A percentile compares a stretch with the other conserved stretches of the same genome.
Conservation (phyloP, 1,140 invertebrate species). For the Telenomus remus region DNA sequence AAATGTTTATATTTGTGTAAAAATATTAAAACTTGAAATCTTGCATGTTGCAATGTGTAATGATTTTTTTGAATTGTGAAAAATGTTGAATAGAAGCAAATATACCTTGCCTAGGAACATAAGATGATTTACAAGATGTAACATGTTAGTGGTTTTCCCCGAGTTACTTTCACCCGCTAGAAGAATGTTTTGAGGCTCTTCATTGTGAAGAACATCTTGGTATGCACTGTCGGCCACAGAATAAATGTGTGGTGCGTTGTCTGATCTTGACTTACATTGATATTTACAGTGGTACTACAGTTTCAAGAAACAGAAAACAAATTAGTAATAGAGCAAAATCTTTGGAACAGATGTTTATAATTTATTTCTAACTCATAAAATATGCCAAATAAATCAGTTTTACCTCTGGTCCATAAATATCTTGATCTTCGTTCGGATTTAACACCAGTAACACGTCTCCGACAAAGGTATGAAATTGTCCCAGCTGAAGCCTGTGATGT, state of each 20-base stretch:
- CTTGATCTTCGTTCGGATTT: slow-evolving; percentile 86
- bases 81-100: neutral
- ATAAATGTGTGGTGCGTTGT: slow-evolving; percentile 93
- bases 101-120: slow-evolving; percentile 80
- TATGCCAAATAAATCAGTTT: too few species aligned
- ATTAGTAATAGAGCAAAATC: slow-evolving; percentile 6
- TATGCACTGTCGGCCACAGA: slow-evolving; percentile 90
- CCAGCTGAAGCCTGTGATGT: slow-evolving; percentile 81
- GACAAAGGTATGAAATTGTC: slow-evolving; percentile 89
- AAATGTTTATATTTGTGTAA: slow-evolving; percentile 11
- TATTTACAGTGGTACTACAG: slow-evolving; percentile 87
- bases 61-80: too few species aligned
- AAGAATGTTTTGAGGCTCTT: slow-evolving; percentile 87
- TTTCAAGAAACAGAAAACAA: slow-evolving; percentile 59
- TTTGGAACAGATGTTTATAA: too few species aligned
- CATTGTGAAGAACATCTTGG: slow-evolving; percentile 88
- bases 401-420: slow-evolving; percentile 83
- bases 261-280: slow-evolving; percentile 88
- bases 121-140: slow-evolving; percentile 84
- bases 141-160: slow-evolving; percentile 87
- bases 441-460: slow-evolving; percentile 92
- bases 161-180: slow-evolving; percentile 89
- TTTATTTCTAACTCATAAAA: too few species aligned
- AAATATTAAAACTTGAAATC: slow-evolving; percentile 5
- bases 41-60: neutral